Evolutionary conservation across 92 coral and sea anemone genomes (phyloP).

Genomic region (Epizoanthus rinbou): DNA sequence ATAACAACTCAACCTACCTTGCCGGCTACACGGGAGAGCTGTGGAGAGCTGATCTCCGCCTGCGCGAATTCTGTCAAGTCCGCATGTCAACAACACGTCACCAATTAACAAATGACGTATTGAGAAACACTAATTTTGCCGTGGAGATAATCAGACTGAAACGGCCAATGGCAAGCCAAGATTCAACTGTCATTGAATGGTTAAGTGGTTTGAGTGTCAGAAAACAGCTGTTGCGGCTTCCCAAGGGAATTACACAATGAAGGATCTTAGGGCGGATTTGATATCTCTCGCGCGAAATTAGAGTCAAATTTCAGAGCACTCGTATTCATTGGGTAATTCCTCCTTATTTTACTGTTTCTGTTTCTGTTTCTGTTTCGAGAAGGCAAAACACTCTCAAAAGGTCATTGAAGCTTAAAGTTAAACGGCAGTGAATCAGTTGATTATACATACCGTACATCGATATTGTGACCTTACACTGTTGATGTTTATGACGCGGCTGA

Average conservation of each 20-base stretch:
- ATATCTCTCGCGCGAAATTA: constrained; percentile 16
- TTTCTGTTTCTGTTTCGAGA: constrained; percentile 29
- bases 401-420: background rate
- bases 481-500: too few species aligned
- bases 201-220: constrained; percentile 60
- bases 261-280: constrained; percentile 8
- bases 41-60: constrained; percentile 37
- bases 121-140: constrained; percentile 66
- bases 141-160: constrained; percentile 37
- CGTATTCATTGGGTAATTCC: constrained; percentile 1
- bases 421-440: background rate
- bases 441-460: background rate
- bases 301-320: constrained; percentile 26
- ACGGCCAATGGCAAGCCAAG: constrained; percentile 42
- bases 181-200: constrained; percentile 36
- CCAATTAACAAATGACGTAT: constrained; percentile 85
- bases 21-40: constrained; percentile 28
- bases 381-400: constrained; percentile 2
- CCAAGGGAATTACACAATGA: constrained; percentile 62
- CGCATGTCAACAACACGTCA: constrained; percentile 87
- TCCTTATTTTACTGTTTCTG: constrained; percentile 3
- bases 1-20: constrained; percentile 42
- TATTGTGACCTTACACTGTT: background rate
- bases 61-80: constrained; percentile 63
- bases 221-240: constrained; percentile 61